phyloP scores from a whole-genome alignment of 2,888 invertebrate species.

The Hedychridium roseum region DNA sequence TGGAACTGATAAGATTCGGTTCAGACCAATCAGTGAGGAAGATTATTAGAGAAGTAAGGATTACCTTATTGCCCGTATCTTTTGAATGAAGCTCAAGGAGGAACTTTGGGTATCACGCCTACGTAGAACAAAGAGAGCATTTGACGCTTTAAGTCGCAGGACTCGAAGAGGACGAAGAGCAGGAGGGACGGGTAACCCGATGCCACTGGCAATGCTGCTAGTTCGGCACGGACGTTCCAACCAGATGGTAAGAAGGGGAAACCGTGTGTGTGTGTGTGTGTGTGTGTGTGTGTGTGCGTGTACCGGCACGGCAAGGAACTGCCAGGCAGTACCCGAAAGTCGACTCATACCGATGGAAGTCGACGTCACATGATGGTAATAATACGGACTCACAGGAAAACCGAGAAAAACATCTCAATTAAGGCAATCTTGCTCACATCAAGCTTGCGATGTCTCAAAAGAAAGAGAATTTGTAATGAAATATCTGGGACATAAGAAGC shows the following conservation, averaged over 20 bases:
- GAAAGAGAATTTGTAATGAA: no score
- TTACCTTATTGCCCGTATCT: no score
- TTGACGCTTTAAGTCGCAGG: conserved; percentile 39
- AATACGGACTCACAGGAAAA: neutral
- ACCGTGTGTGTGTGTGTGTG: neutral
- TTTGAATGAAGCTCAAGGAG: no score
- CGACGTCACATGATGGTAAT: neutral
- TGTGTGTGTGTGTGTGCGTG: conserved; percentile 10
- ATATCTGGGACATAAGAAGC: no score
- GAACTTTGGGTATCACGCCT: no score
- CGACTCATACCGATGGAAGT: neutral
- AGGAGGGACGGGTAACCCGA: conserved; percentile 46
- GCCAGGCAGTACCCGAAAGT: neutral
- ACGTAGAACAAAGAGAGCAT: conserved; percentile 45
- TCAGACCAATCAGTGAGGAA: no score
- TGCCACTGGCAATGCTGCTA: conserved; percentile 39
- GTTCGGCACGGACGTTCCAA: conserved; percentile 26
- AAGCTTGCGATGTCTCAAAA: no score
- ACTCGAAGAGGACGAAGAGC: conserved; percentile 24
- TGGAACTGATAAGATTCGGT: no score
- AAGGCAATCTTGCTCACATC: no score
- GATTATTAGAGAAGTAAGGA: no score
- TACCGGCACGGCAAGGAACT: neutral
- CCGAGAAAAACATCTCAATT: no score
- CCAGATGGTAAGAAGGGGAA: conserved; percentile 26